These are phyloP conservation scores for Myoxocephalus aenaeus DNA, from an alignment of 2,797 vertebrate genomes.

Conservation along the genomic window DNA sequence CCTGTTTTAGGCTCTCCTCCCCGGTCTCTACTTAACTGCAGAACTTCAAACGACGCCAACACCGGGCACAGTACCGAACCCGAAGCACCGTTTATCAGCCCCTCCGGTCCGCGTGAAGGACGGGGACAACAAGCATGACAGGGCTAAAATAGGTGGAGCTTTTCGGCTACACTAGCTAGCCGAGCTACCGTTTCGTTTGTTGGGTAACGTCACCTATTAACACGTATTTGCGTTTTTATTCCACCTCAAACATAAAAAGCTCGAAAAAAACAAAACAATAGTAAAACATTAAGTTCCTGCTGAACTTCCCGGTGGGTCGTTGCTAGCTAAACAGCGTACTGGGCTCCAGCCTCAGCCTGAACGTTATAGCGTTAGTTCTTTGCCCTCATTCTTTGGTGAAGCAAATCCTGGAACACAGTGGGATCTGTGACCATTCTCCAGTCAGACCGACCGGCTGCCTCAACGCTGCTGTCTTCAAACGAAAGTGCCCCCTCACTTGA, in stretches of 20 bases:
- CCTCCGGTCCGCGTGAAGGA: background rate
- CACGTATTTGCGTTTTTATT: background rate
- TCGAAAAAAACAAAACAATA: background rate
- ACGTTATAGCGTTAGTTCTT: slow-evolving; percentile 21
- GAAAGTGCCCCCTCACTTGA: background rate
- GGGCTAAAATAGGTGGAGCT: slow-evolving; percentile 61
- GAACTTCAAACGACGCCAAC: background rate
- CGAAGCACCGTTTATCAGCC: slow-evolving; percentile 15
- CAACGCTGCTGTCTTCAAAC: background rate
- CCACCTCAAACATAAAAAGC: background rate
- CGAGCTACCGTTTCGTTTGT: slow-evolving; percentile 33
- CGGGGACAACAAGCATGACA: slow-evolving; percentile 56
- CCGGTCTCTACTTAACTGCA: background rate
- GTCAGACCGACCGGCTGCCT: background rate
- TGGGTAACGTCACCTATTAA: slow-evolving; percentile 13
- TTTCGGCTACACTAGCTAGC: slow-evolving; percentile 64
- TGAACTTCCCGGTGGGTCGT: slow-evolving; percentile 16
- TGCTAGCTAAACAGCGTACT: slow-evolving; percentile 65
- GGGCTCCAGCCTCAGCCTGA: slow-evolving; percentile 48
- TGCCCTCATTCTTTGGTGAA: slow-evolving; percentile 55
- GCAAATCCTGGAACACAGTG: slow-evolving; percentile 38
- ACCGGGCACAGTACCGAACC: background rate
- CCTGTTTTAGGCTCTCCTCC: background rate
- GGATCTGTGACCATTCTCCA: slow-evolving; percentile 34
- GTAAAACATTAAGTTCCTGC: background rate